Evolutionary conservation across 2,797 vertebrate genomes (phyloP), one percentile per base, ranked within the genome.

Genomic region (Halcyon badia): DNA sequence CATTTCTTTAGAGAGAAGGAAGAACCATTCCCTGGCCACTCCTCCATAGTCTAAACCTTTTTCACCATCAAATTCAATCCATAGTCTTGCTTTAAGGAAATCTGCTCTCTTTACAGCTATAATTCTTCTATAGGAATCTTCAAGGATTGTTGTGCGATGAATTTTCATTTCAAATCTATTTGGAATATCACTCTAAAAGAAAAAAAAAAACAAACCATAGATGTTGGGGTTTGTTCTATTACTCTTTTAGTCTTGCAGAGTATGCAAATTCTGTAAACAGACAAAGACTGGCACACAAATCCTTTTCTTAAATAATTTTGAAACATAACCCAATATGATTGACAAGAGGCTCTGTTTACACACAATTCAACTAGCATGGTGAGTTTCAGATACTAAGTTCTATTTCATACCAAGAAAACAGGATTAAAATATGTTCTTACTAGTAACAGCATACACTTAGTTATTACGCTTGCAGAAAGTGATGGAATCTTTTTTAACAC

Each of bases 1-100:
- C 99, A 99, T 99, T 97, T 99, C 99, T 98, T 99, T 99, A 65
- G 99, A 99, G 96, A 99, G 99, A 81, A 99, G 99, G 96, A 99
- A 99, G 98, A 99, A 99, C 99, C 99, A 99, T 95, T 99, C 99
- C 84, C 99, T 98, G 97, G 99, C 99, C 39, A 99, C 97, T 16
- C 99, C 99, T 26, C 99, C 99, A 3, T 99, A 99, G 97, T 99
- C 99, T 95, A 99, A 98, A 19, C 99, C 99, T 78, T 99, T 99
- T 97, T 99, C 99, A 28, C 99, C 99, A 84, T 99, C 99, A 87
- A 99, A 99, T 96, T 99, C 99, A 95, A 99, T 98, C 99, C 99
- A 99, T 44, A 99, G 99, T 52, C 99, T 98, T 11, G 99, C 99
- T 98, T 99, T 99, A 81, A 99, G 99, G 91, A 99, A 98, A 62